phyloP scores from a whole-genome alignment of 1,140 invertebrate genomes.

The Leptinotarsa texana region DNA sequence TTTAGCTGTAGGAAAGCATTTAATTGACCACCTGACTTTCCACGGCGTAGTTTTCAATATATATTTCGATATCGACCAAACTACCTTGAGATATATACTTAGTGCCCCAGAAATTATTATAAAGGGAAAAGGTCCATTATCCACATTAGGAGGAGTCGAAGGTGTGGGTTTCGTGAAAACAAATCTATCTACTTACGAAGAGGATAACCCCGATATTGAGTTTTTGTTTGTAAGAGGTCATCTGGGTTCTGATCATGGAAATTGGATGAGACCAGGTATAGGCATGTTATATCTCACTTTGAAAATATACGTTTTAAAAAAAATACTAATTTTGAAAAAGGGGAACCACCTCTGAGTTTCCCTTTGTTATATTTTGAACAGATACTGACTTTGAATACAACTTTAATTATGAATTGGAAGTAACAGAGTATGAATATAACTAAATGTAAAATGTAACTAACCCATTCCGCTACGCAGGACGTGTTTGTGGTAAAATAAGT shows the following conservation, averaged over 20 bases:
- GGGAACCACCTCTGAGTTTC: no score
- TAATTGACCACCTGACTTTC: conserved; percentile 77
- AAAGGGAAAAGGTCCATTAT: conserved; percentile 46
- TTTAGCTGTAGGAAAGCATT: conserved; percentile 68
- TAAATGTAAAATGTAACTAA: no score
- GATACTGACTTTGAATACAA: no score
- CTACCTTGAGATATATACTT: background rate
- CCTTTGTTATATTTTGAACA: no score
- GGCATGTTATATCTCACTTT: no score
- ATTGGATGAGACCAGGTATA: conserved; percentile 35
- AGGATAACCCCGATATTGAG: conserved; percentile 67
- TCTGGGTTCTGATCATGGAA: conserved; percentile 47
- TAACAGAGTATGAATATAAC: no score
- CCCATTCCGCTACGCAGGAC: no score
- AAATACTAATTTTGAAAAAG: no score
- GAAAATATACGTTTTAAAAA: no score
- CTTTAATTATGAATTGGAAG: no score
- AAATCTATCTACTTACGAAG: conserved; percentile 50
- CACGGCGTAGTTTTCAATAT: conserved; percentile 54
- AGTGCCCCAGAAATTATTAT: conserved; percentile 23
- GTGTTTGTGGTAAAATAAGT: no score
- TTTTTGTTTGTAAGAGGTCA: conserved; percentile 58
- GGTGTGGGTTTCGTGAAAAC: conserved; percentile 60
- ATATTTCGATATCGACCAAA: conserved; percentile 10
- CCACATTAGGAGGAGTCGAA: conserved; percentile 59